These are phyloP conservation scores for Noctilio leporinus DNA, from an alignment of 2,113 vertebrate species.

Conservation along the genomic window DNA sequence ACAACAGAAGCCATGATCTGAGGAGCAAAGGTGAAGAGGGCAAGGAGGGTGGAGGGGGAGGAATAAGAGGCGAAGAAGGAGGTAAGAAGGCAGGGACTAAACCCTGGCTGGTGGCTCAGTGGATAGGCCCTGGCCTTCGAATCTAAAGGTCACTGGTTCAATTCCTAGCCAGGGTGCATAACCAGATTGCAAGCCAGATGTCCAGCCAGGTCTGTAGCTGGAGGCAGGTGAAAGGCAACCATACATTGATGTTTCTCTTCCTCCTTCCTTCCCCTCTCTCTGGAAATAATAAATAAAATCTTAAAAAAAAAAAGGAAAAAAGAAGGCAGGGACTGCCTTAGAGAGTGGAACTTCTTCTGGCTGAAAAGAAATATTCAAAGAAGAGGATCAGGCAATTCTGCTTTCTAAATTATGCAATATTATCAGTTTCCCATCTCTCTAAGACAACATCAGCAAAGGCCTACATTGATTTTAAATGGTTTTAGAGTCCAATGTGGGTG, in stretches of 20 bases:
- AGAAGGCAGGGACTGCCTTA: not conserved
- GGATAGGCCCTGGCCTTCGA: too few relatives aligned
- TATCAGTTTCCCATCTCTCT: not conserved
- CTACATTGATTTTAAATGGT: not conserved
- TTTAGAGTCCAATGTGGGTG: not conserved
- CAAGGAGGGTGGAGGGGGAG: too few relatives aligned
- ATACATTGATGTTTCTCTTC: too few relatives aligned
- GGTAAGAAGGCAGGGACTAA: too few relatives aligned
- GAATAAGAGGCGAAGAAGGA: not conserved
- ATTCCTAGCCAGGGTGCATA: too few relatives aligned
- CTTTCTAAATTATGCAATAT: not conserved
- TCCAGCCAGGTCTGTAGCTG: too few relatives aligned
- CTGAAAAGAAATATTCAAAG: not conserved
- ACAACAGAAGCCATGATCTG: not conserved
- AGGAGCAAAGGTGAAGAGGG: not conserved
- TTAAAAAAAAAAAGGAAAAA: not conserved
- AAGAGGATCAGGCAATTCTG: not conserved
- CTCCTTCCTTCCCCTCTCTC: too few relatives aligned
- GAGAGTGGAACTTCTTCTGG: not conserved
- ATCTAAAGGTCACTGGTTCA: too few relatives aligned
- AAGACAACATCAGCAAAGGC: not conserved
- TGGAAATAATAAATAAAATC: too few relatives aligned
- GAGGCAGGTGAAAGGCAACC: too few relatives aligned
- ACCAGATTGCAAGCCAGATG: too few relatives aligned
- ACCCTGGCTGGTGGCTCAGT: too few relatives aligned